phyloP scores from a whole-genome alignment of 2,888 invertebrate genomes.

The Heterodera filipjevi region DNA sequence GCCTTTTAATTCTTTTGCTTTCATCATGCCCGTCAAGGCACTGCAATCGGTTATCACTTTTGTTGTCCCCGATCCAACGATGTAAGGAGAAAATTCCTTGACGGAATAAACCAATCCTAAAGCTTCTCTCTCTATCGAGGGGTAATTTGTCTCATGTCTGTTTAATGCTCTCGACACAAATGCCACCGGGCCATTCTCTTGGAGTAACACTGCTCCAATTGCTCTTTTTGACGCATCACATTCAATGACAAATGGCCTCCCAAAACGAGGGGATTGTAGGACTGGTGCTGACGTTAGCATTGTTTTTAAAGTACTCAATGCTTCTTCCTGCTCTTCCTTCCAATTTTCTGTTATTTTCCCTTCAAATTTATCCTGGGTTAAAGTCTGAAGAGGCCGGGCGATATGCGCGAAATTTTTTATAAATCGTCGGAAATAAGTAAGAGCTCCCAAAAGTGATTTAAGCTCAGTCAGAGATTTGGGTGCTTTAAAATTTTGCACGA shows the following conservation, averaged over 20 bases:
- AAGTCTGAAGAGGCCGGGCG: constrained; percentile 9
- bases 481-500: constrained; percentile 23
- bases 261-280: constrained; percentile 29
- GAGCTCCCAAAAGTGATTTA: constrained; percentile 24
- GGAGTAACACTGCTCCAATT: constrained; percentile 33
- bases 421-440: constrained; percentile 25
- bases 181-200: constrained; percentile 28
- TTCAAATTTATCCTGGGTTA: constrained; percentile 15
- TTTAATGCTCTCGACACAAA: constrained; percentile 33
- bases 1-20: constrained; percentile 31
- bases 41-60: constrained; percentile 34
- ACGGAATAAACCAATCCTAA: constrained; percentile 37
- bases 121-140: constrained; percentile 35
- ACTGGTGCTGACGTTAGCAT: constrained; percentile 29
- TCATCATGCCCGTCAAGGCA: constrained; percentile 29
- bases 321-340: constrained; percentile 11
- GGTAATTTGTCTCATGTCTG: constrained; percentile 34
- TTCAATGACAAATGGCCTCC: constrained; percentile 33
- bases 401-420: constrained; percentile 20
- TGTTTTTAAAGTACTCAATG: constrained; percentile 21
- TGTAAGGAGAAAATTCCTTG: constrained; percentile 34
- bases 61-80: constrained; percentile 31
- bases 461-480: constrained; percentile 24
- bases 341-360: not conserved
- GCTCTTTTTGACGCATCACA: constrained; percentile 34